Evolutionary conservation across 1,140 invertebrate species (phyloP), one percentile per base, ranked within the genome.

Genomic region (Nautilus pompilius): DNA sequence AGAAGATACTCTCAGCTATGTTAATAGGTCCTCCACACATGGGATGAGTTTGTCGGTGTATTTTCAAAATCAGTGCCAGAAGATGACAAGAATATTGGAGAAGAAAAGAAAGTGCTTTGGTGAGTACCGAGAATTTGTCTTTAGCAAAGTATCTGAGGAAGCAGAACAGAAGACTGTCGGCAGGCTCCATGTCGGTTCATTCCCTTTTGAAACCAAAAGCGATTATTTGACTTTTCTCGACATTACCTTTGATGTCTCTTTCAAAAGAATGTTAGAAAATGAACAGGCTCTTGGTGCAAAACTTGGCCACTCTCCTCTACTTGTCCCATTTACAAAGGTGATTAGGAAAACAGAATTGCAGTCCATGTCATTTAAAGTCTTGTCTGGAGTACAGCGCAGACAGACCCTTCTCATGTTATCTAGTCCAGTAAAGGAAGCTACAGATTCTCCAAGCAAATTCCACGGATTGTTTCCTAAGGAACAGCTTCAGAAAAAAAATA

Each of bases 141-240:
- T 79, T 73, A n/a, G n/a, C n/a, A n/a, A n/a, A n/a, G n/a, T n/a
- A n/a, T n/a, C n/a, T n/a, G n/a, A n/a, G n/a, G 58, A 58, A 62
- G 34, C 24, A 24, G 17, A 65, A 49, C 20, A 24, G 36, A 28
- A 67, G 30, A 72, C 24, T 59, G 32, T 34, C 20, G 6, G 26
- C 28, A 65, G 63, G 8, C 64, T 73, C 24, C 62, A 63, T 29
- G 69, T 80, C 60, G 80, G 80, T 24, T 78, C 78, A n/a, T 59
- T 77, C 49, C 74, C 76, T 8, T 79, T 77, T 70, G 80, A 82
- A 46, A 77, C 74, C 8, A 74, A 73, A 58, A 33, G 67, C n/a
- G 75, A 71, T 46, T 82, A 70, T 61, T 34, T 80, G 46, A 72
- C 80, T 20, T 82, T 82, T 64, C 62, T 82, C 51, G 80, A 80